phyloP scores from a whole-genome alignment of 1,140 invertebrate genomes.

The Nylanderia fulva region DNA sequence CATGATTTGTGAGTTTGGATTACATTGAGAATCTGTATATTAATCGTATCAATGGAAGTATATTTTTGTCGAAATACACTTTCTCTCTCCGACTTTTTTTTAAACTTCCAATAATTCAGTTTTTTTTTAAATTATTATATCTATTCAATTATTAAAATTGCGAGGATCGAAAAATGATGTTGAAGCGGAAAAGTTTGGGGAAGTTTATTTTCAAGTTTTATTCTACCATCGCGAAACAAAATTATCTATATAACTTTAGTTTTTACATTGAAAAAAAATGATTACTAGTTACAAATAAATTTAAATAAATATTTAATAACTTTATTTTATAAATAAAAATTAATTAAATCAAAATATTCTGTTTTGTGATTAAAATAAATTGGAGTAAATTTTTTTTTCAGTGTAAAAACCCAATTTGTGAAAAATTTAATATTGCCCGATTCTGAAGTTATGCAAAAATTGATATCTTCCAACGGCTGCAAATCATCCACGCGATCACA shows the following conservation, averaged over 20 bases:
- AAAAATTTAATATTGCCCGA: constrained; percentile 39
- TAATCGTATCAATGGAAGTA: not conserved
- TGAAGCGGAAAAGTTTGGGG: not conserved
- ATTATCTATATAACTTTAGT: not conserved
- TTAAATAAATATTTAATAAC: too few relatives aligned
- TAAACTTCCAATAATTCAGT: not conserved
- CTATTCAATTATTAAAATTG: not conserved
- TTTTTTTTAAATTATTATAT: not conserved
- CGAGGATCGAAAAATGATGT: not conserved
- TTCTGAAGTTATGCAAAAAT: constrained; percentile 5
- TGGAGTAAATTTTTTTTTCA: too few relatives aligned
- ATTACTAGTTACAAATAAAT: too few relatives aligned
- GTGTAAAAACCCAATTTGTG: too few relatives aligned
- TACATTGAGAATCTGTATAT: not conserved
- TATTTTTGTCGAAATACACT: not conserved
- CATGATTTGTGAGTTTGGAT: not conserved
- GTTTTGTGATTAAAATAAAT: too few relatives aligned
- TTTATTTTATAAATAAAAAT: too few relatives aligned
- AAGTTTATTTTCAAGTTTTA: not conserved
- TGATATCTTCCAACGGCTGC: not conserved
- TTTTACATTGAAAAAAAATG: too few relatives aligned
- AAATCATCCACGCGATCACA: constrained; percentile 4
- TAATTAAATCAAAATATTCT: too few relatives aligned
- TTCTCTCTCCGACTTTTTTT: not conserved
- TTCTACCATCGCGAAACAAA: constrained; percentile 9